Evolutionary conservation across 2,888 invertebrate species (phyloP).

Genomic region (Temnothorax ravouxi): DNA sequence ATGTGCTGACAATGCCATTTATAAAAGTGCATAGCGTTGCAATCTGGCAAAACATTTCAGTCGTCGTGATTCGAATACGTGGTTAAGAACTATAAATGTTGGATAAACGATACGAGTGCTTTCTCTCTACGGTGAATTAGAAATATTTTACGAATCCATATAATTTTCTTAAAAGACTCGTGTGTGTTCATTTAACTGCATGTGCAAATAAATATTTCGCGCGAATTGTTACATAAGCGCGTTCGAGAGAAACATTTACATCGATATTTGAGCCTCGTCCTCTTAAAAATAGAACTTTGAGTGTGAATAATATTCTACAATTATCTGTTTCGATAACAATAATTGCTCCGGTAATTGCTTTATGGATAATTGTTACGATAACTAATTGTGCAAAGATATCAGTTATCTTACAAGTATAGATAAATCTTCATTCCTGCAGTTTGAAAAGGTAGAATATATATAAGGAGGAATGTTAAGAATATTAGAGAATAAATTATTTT

Average conservation of each 20-base stretch:
- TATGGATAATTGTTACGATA: neutral
- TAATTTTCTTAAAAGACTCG: neutral
- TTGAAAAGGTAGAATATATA: neutral
- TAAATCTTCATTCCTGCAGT: neutral
- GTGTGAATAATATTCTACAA: neutral
- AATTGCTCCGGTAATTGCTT: neutral
- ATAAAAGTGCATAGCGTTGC: neutral
- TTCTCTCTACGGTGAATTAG: neutral
- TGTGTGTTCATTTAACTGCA: neutral
- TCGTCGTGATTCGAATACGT: neutral
- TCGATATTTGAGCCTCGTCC: neutral
- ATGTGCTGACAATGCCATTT: slow-evolving; percentile 27
- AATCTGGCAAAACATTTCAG: neutral
- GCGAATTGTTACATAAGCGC: neutral
- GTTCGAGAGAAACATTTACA: neutral
- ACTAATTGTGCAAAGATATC: neutral
- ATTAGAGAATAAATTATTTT: neutral
- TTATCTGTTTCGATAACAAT: neutral
- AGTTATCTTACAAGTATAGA: neutral
- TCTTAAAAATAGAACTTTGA: neutral
- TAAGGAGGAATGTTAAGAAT: neutral
- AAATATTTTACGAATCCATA: neutral
- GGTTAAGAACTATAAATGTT: neutral
- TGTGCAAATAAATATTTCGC: neutral
- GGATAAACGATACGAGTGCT: neutral